These are phyloP conservation scores for Microtus ochrogaster DNA, from an alignment of 2,113 vertebrate genomes.

Conservation along the genomic window DNA sequence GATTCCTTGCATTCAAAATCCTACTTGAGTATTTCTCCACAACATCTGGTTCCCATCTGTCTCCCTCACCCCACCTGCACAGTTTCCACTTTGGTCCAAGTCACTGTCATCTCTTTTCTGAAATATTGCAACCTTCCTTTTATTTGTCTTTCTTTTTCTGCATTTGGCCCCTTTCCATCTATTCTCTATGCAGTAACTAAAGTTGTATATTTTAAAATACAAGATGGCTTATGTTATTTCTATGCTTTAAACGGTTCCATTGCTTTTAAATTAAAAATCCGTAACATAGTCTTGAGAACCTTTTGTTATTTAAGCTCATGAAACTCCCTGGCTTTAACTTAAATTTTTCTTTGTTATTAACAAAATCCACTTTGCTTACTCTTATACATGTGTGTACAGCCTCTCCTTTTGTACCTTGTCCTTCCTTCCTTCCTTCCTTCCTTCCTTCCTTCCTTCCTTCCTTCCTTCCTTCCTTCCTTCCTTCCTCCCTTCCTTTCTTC, in stretches of 20 bases:
- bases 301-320: neutral
- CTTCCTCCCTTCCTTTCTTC: neutral
- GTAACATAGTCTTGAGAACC: fast-evolving
- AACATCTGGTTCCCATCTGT: constrained; percentile 51
- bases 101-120: constrained; percentile 1
- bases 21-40: neutral
- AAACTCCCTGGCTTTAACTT: neutral
- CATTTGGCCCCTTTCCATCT: neutral
- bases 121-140: constrained; percentile 19
- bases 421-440: neutral
- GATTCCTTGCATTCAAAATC: neutral
- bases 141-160: neutral
- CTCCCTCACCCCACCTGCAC: neutral
- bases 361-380: neutral
- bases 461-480: neutral
- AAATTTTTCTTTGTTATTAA: neutral
- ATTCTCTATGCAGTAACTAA: neutral
- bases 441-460: fast-evolving
- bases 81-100: neutral
- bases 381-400: neutral
- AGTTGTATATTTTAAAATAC: neutral
- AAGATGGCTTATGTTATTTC: neutral
- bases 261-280: neutral
- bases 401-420: neutral
- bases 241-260: neutral